A percentile compares a stretch with the other conserved stretches of the same genome.
phyloP scores from a whole-genome alignment of 2,888 invertebrate genomes.

The Macaria notata region DNA sequence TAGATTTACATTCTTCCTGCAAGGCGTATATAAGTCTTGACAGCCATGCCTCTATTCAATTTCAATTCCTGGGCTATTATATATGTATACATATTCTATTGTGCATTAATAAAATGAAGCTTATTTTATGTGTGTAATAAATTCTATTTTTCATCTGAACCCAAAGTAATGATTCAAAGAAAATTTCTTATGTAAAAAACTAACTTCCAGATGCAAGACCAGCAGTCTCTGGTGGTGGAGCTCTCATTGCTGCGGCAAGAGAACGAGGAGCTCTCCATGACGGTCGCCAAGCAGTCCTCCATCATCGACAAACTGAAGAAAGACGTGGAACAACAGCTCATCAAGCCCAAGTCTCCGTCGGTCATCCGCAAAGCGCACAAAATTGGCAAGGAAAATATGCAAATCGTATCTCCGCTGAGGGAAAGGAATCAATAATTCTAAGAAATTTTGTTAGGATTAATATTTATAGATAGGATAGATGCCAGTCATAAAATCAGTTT shows the following conservation, averaged over 20 bases:
- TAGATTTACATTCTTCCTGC: too few relatives aligned
- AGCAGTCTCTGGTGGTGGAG: constrained; percentile 73
- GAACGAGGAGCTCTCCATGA: constrained; percentile 72
- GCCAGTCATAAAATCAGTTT: too few relatives aligned
- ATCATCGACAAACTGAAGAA: constrained; percentile 72
- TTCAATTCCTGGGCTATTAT: too few relatives aligned
- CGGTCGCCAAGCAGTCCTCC: constrained; percentile 70
- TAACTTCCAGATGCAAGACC: constrained; percentile 65
- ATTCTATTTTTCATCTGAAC: too few relatives aligned
- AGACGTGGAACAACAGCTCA: constrained; percentile 58
- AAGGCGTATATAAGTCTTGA: too few relatives aligned
- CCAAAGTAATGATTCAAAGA: too few relatives aligned
- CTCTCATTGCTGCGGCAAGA: constrained; percentile 73
- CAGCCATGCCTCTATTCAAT: too few relatives aligned
- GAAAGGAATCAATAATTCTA: constrained; percentile 64
- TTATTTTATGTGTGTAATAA: too few relatives aligned
- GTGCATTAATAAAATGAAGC: too few relatives aligned
- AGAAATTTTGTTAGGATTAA: neutral
- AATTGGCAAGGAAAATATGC: constrained; percentile 73
- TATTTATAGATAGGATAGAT: neutral
- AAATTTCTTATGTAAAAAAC: too few relatives aligned
- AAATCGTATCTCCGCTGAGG: constrained; percentile 68
- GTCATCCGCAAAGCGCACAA: constrained; percentile 63
- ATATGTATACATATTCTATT: too few relatives aligned
- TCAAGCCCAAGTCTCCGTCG: constrained; percentile 69